These are phyloP conservation scores for Valencia hispanica DNA, from an alignment of 2,797 vertebrate species.

Conservation along the genomic window DNA sequence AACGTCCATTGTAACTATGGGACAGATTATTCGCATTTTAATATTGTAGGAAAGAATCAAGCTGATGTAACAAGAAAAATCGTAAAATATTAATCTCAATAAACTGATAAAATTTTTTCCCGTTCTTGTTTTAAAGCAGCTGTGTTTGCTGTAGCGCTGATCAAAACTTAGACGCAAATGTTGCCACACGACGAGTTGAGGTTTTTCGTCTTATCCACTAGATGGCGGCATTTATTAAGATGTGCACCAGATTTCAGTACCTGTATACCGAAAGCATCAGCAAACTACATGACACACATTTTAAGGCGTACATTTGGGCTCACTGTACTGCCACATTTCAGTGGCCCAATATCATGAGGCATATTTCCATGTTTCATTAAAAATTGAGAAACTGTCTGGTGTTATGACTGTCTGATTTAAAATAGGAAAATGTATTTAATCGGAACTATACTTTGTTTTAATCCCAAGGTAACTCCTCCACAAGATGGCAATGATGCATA, in stretches of 20 bases:
- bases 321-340: background rate
- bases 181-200: background rate
- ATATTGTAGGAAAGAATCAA: background rate
- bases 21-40: background rate
- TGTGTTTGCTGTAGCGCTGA: conserved; percentile 34
- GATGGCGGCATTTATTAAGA: conserved; percentile 74
- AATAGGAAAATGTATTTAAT: conserved; percentile 2
- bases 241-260: conserved; percentile 20
- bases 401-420: background rate
- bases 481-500: conserved; percentile 76
- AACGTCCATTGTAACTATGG: background rate
- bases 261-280: background rate
- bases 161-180: conserved; percentile 2
- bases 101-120: background rate
- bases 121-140: background rate
- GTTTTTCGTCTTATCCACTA: conserved; percentile 52
- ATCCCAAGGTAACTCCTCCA: conserved; percentile 53
- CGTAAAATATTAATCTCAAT: background rate
- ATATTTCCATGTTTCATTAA: background rate
- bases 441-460: conserved; percentile 16
- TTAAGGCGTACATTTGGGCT: background rate
- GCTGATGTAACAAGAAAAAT: background rate
- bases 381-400: background rate
- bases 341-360: background rate
- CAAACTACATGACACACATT: background rate